Percentiles rank a stretch among this genome's conserved stretches.
Conservation (phyloP, 1,140 invertebrate genomes). For the Zaprionus tsacasi region DNA sequence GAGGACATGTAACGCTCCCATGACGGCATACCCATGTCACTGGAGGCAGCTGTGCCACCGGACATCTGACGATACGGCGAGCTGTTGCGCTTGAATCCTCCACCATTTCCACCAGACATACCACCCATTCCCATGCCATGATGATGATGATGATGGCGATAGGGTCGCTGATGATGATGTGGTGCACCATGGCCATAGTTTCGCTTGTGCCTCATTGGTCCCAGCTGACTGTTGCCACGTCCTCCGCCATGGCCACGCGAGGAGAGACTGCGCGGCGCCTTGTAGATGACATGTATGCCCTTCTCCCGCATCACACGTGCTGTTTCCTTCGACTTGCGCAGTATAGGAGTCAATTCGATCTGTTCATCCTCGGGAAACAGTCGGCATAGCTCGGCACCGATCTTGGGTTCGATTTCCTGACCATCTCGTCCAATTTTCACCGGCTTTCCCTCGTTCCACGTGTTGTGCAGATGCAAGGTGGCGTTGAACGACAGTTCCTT, state of each 20-base stretch:
- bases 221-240: conserved; percentile 83
- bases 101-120: conserved; percentile 15
- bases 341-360: conserved; percentile 95
- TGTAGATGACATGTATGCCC: conserved; percentile 85
- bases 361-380: conserved; percentile 97
- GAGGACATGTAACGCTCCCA: conserved; percentile 84
- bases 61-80: conserved; percentile 85
- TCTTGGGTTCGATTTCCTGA: conserved; percentile 98
- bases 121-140: conserved; percentile 54
- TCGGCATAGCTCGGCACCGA: conserved; percentile 96
- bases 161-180: conserved; percentile 75
- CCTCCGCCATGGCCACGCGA: conserved; percentile 84
- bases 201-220: conserved; percentile 72
- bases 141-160: conserved; percentile 64
- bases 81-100: conserved; percentile 86
- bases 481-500: conserved; percentile 97
- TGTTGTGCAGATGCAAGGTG: conserved; percentile 97
- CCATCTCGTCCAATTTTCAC: conserved; percentile 99
- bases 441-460: conserved; percentile 99
- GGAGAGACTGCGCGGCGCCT: conserved; percentile 84
- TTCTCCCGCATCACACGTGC: conserved; percentile 86
- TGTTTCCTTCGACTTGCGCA: conserved; percentile 94
- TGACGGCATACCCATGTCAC: conserved; percentile 84
- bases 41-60: conserved; percentile 84
- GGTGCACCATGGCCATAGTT: conserved; percentile 77